Evolutionary conservation across 2,888 invertebrate genomes (phyloP).

Genomic region (Rotaria macrura): DNA sequence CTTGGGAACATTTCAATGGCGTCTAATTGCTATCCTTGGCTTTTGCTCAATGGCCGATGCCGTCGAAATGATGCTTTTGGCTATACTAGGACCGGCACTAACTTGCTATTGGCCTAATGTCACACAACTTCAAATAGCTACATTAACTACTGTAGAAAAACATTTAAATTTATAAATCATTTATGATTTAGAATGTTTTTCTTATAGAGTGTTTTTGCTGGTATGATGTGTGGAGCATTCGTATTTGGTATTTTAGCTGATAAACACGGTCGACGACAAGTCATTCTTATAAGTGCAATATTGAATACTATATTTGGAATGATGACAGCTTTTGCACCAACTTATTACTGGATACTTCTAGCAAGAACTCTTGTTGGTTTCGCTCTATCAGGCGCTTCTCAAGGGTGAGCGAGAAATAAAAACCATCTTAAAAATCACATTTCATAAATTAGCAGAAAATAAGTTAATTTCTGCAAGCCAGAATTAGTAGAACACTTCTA

Average conservation of each 20-base stretch:
- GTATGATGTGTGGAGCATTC: slow-evolving; percentile 91
- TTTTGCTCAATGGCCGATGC: slow-evolving; percentile 74
- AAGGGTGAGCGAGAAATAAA: slow-evolving; percentile 44
- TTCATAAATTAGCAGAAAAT: no score
- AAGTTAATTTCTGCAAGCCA: no score
- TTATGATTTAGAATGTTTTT: neutral
- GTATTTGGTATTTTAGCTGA: slow-evolving; percentile 92
- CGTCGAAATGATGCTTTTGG: slow-evolving; percentile 93
- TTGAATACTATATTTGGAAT: slow-evolving; percentile 80
- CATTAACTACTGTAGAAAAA: slow-evolving; percentile 68
- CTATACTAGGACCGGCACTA: slow-evolving; percentile 79
- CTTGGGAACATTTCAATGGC: slow-evolving; percentile 7
- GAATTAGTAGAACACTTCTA: no score
- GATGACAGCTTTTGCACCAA: slow-evolving; percentile 76
- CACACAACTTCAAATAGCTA: slow-evolving; percentile 75
- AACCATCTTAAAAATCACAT: no score
- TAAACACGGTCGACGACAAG: slow-evolving; percentile 75
- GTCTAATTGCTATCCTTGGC: neutral
- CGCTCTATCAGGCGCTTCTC: slow-evolving; percentile 88
- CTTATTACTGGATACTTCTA: slow-evolving; percentile 76
- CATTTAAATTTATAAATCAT: no score
- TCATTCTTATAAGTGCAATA: slow-evolving; percentile 71
- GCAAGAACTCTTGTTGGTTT: slow-evolving; percentile 82
- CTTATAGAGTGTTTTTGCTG: slow-evolving; percentile 67
- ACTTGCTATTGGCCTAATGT: slow-evolving; percentile 83